Conservation (phyloP, 2,888 invertebrate genomes). For the Himalopsyche kuldschensis region DNA sequence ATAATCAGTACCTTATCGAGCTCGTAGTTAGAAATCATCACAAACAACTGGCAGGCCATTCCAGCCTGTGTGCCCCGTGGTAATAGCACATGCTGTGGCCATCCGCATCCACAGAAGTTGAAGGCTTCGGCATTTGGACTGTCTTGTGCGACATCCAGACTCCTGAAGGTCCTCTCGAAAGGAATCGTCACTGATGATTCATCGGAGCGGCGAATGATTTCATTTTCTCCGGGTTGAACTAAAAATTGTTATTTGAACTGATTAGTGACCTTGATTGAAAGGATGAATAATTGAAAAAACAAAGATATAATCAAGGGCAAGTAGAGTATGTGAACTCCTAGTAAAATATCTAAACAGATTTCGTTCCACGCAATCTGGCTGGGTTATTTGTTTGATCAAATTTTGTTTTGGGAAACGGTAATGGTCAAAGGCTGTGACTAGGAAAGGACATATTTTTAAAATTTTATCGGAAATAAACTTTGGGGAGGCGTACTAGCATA, state of each 20-base stretch:
- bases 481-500: no score
- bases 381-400: no score
- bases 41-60: conserved; percentile 50
- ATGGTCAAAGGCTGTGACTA: no score
- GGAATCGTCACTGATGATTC: conserved; percentile 65
- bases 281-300: neutral
- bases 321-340: no score
- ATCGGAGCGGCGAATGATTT: conserved; percentile 59
- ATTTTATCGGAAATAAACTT: no score
- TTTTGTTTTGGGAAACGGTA: no score
- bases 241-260: conserved; percentile 30
- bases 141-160: conserved; percentile 47
- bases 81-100: conserved; percentile 63
- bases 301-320: neutral
- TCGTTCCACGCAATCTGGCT: no score
- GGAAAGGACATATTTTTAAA: no score
- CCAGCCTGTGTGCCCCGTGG: conserved; percentile 57
- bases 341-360: no score
- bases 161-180: conserved; percentile 62
- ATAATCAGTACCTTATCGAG: conserved; percentile 47
- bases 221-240: conserved; percentile 63
- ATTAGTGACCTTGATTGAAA: neutral
- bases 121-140: conserved; percentile 45
- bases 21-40: conserved; percentile 58
- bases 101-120: conserved; percentile 67